Evolutionary conservation across 2,888 invertebrate species (phyloP), one percentile per base, ranked within the genome.

Genomic region (Drosophila trichaetosa): DNA sequence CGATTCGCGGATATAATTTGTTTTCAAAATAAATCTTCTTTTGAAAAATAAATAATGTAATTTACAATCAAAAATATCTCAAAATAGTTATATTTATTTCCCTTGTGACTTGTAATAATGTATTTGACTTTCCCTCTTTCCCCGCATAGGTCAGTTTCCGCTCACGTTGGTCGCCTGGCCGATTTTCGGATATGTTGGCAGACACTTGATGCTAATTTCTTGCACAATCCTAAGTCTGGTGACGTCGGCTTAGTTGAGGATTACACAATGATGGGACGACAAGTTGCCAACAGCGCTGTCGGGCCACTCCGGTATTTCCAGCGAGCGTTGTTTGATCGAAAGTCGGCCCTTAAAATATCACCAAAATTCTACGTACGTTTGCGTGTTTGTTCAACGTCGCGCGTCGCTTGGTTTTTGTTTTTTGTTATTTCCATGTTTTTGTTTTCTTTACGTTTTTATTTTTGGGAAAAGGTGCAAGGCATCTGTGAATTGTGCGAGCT

Each of bases 171-270:
- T 16, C 16, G 31, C 52, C 27, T 31, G 46, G 31, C 46, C 11
- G 16, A n/a, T 62, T 38, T 27, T 36, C 11, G 18, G 46, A 66
- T 85, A 77, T 81, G 79, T 61, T 48, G 58, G 24, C 49, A 49
- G 29, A 48, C 11, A 48, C 40, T 72, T 42, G 65, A 73, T 86
- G 87, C 79, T 87, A 85, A 86, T 86, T 87, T 87, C 68, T 83
- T 85, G 79, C 53, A 80, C 86, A 87, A 83, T 76, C 83, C 76
- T 87, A 79, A 82, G 82, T 65, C 85, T 38, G 38, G 64, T 64
- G 63, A 68, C 68, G 74, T 75, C 70, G 82, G 79, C 85, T 86
- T 86, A 86, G 74, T 76, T 79, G 81, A 58, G 60, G 76, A 83
- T 82, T 82, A 73, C 73, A 85, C 74, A 83, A 83, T 76, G 72